A percentile compares a stretch with the other conserved stretches of the same genome.
These are phyloP conservation scores for Epinotia brunnichana DNA, from an alignment of 2,888 invertebrate species.

Conservation along the genomic window DNA sequence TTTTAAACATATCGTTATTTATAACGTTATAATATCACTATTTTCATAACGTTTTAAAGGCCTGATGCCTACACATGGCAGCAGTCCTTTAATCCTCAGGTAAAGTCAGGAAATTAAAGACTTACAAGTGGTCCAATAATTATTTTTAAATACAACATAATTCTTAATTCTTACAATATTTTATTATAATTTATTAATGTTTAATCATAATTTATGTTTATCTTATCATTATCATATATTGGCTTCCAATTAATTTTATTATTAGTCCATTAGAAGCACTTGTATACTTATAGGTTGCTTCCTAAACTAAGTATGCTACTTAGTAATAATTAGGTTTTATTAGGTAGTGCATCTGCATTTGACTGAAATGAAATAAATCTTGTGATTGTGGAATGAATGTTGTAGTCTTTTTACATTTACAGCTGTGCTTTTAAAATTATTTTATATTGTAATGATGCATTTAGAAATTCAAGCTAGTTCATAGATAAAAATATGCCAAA, in stretches of 20 bases:
- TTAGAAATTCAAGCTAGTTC: constrained; percentile 75
- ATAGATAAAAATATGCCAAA: constrained; percentile 75
- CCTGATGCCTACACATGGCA: no score
- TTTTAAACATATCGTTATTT: no score
- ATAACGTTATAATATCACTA: no score
- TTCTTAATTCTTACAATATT: constrained; percentile 45
- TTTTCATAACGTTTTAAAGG: no score
- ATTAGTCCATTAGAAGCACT: constrained; percentile 69
- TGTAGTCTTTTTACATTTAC: constrained; percentile 73
- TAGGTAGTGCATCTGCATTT: constrained; percentile 73
- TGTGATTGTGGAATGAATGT: constrained; percentile 79
- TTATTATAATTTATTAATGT: constrained; percentile 51
- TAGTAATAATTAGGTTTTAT: constrained; percentile 66
- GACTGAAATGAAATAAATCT: constrained; percentile 75
- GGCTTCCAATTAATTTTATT: constrained; percentile 68
- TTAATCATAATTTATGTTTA: constrained; percentile 28
- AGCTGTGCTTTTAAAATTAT: constrained; percentile 66
- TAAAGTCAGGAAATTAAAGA: constrained; percentile 68
- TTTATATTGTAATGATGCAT: constrained; percentile 76
- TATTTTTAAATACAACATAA: constrained; percentile 58
- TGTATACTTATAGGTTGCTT: constrained; percentile 73
- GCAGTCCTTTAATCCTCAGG: no score
- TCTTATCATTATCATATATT: constrained; percentile 52
- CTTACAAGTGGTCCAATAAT: constrained; percentile 79
- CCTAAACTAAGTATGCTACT: constrained; percentile 73